Base-by-base conservation (phyloP, 2,113 vertebrate species). In the Python bivittatus region DNA sequence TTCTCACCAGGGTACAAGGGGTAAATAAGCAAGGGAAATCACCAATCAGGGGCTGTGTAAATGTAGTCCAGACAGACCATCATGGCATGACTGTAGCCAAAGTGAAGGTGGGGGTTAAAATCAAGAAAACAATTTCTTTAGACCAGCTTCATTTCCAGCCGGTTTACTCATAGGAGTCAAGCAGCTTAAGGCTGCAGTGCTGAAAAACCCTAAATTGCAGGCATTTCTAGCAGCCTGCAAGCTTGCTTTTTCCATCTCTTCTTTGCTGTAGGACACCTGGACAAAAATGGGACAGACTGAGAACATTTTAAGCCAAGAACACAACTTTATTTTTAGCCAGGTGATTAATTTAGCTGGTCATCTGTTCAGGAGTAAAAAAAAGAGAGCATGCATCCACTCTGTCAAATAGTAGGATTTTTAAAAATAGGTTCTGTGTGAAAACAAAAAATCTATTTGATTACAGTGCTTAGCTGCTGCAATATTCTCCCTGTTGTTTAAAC, bases 311-410 rank as follows among this genome's bases (percentile, higher is more conserved):
- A 97, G 68, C 96, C 88, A 90, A 93, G 95, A 96, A 97, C 97
- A 98, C 94, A 94, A 86, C 95, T 96, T 87, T 98, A 96, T 97
- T 98, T 97, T 98, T 97, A 97, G 96, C 96, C 93, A 95, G 94
- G 95, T 95, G 58, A 79, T 88, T 87, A 42, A 97, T 97, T 97
- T 96, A 97, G 94, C 96, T 95, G 94, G 96, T 97, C 96, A 96
- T 97, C 96, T 97, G 97, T 96, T 97, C 95, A 91, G 96, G 96
- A 97, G 97, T 96, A 79, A 96, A 97, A 97, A 96, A 97, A 97
- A 96, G 17, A 56, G 3, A 20, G 89, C 95, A 93, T 93, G 86
- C 96, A 97, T 97, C 95, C 91, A 89, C 93, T 54, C 52, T 25
- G 96, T 93, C 97, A 95, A 54, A 93, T 94, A 91, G 88, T 94